Evolutionary conservation across 2,888 invertebrate species (phyloP).

Genomic region (Digitonthophagus gazella): DNA sequence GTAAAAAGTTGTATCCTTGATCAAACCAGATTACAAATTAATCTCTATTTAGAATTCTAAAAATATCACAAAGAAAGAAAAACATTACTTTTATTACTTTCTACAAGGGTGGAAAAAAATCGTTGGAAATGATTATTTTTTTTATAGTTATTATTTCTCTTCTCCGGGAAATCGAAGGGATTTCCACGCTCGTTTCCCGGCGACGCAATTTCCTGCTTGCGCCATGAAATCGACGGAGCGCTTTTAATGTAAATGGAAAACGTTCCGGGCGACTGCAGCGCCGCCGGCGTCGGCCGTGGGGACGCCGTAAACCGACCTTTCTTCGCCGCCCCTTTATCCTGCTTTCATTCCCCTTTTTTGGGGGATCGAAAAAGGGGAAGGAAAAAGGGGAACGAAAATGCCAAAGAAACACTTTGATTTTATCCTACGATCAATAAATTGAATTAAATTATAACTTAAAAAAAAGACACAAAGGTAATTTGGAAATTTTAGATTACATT

Average conservation of each 20-base stretch:
- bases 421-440: too few relatives aligned
- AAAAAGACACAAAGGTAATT: too few relatives aligned
- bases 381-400: not conserved
- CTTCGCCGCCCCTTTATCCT: not conserved
- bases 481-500: too few relatives aligned
- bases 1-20: too few relatives aligned
- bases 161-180: conserved; percentile 7
- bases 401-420: too few relatives aligned
- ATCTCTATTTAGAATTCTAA: too few relatives aligned
- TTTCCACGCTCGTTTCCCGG: conserved; percentile 10
- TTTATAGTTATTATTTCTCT: not conserved
- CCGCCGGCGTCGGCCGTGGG: not conserved
- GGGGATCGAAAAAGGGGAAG: not conserved
- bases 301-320: not conserved
- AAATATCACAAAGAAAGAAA: too few relatives aligned
- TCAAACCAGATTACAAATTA: too few relatives aligned
- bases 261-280: not conserved
- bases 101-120: too few relatives aligned
- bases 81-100: too few relatives aligned
- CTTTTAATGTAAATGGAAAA: conserved; percentile 14
- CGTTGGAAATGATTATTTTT: not conserved
- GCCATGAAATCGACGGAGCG: conserved; percentile 13
- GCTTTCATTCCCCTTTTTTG: not conserved
- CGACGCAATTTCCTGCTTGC: conserved; percentile 8
- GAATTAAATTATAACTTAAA: too few relatives aligned